Base-by-base conservation (phyloP, 2,888 invertebrate species). In the Branchellion lobata region DNA sequence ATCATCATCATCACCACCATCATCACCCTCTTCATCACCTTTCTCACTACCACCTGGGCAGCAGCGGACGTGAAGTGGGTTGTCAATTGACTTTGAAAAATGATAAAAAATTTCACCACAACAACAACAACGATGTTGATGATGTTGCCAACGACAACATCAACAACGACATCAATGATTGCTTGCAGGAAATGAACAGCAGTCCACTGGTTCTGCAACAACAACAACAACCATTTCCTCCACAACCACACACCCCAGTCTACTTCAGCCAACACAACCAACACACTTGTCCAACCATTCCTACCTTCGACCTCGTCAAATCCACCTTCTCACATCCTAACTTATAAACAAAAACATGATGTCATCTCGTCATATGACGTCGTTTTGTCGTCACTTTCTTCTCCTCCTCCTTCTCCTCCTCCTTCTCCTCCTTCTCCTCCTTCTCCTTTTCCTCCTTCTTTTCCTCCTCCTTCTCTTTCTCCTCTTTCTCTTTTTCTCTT, bases 251-350 rank as follows among this genome's bases (percentile, higher is more conserved):
- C 8, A n/a, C n/a, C n/a, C 21, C 61, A 3, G n/a, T 57, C 61
- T 57, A 24, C 24, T 57, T 57, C 61, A 57, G 61, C 24, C 61
- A 57, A n/a, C 21, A 8, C 24, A 57, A 57, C 24, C 61, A 57
- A n/a, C 61, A 57, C 24, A 24, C 21, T n/a, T 57, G 61, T n/a
- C 24, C 8, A 57, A n/a, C 61, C 61, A 57, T 57, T 57, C 61
- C 61, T n/a, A 57, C 61, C 21, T 57, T 57, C 24, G 61, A 57
- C n/a, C 61, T 57, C n/a, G 61, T 57, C 61, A 57, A 57, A 57
- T 57, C 61, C 3, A 57, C 61, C n/a, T 57, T 57, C 61, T 5
- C 61, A 18, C 61, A 57, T n/a, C 61, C 61, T 8, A 57, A 57
- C 24, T 18, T 57, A n/a, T 57, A 24, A 57, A 57, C 8, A 14